A percentile compares a stretch with the other conserved stretches of the same genome.
phyloP scores from a whole-genome alignment of 2,113 vertebrate genomes.

The Rhineura floridana region DNA sequence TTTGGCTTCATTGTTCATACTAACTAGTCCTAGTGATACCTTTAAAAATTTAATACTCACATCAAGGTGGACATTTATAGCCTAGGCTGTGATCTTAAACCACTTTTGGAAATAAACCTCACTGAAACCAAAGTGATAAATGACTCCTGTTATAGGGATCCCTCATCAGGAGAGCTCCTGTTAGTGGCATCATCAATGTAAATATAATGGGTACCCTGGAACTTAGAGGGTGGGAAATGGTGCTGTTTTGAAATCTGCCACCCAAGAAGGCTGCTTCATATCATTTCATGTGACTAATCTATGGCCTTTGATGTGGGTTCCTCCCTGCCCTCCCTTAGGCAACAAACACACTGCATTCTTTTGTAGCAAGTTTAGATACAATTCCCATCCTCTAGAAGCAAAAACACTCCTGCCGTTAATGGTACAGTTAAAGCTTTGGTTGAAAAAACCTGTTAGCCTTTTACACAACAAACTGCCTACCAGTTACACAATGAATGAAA shows the following conservation, averaged over 20 bases:
- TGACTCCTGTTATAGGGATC: too few species aligned
- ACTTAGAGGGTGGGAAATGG: background rate
- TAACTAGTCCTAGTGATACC: slow-evolving; percentile 15
- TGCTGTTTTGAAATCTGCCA: background rate
- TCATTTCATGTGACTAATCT: background rate
- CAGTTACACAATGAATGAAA: slow-evolving; percentile 51
- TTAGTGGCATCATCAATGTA: background rate
- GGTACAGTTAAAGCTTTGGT: slow-evolving; percentile 21
- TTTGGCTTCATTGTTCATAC: slow-evolving; percentile 36
- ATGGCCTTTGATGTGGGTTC: too few species aligned
- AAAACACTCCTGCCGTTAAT: background rate
- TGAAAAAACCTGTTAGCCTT: background rate
- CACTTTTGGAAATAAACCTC: background rate
- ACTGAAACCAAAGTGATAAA: background rate
- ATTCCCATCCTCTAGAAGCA: background rate
- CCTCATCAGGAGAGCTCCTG: background rate
- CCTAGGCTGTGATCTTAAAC: slow-evolving; percentile 34
- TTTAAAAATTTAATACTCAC: slow-evolving; percentile 35
- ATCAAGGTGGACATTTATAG: slow-evolving; percentile 36
- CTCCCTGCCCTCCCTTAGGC: background rate
- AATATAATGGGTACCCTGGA: too few species aligned
- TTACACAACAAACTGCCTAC: background rate
- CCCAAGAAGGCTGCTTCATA: background rate
- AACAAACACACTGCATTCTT: background rate
- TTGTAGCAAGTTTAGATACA: slow-evolving; percentile 16